Evolutionary conservation across 2,888 invertebrate genomes (phyloP).

Genomic region (Psococerastis gibbosa): DNA sequence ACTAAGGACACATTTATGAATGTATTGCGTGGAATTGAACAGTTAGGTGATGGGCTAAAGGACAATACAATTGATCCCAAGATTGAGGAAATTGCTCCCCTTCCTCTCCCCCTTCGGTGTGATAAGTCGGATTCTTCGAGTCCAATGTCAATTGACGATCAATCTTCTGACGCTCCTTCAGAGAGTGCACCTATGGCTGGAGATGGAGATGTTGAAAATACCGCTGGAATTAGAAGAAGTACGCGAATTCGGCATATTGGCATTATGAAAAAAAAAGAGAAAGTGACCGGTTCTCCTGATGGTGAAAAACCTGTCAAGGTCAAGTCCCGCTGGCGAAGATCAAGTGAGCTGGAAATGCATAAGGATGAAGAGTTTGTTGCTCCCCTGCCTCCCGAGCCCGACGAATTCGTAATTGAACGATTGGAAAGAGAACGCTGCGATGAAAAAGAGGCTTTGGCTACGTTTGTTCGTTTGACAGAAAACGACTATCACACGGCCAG

Average conservation of each 20-base stretch:
- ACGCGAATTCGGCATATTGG: conserved; percentile 29
- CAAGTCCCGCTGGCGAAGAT: conserved; percentile 57
- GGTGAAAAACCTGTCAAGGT: conserved; percentile 51
- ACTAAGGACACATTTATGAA: background rate
- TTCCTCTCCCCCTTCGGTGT: background rate
- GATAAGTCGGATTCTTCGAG: background rate
- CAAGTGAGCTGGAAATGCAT: conserved; percentile 50
- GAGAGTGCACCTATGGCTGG: background rate
- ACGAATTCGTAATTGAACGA: background rate
- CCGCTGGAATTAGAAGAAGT: conserved; percentile 22
- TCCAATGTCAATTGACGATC: background rate
- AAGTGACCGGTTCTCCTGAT: conserved; percentile 19
- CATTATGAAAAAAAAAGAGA: conserved; percentile 28
- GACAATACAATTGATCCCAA: background rate
- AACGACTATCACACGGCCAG: conserved; percentile 73
- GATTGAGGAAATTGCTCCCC: background rate
- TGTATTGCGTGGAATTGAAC: background rate
- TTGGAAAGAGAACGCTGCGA: conserved; percentile 21
- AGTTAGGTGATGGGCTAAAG: background rate
- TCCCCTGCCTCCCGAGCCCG: background rate
- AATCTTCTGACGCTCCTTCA: background rate
- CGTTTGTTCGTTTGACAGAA: conserved; percentile 63
- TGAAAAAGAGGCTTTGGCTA: conserved; percentile 42
- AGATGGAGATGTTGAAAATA: conserved; percentile 21
- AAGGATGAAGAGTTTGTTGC: background rate